A percentile compares a stretch with the other conserved stretches of the same genome.
Conservation (phyloP, 2,797 vertebrate genomes). For the Brachyalestes nurse region DNA sequence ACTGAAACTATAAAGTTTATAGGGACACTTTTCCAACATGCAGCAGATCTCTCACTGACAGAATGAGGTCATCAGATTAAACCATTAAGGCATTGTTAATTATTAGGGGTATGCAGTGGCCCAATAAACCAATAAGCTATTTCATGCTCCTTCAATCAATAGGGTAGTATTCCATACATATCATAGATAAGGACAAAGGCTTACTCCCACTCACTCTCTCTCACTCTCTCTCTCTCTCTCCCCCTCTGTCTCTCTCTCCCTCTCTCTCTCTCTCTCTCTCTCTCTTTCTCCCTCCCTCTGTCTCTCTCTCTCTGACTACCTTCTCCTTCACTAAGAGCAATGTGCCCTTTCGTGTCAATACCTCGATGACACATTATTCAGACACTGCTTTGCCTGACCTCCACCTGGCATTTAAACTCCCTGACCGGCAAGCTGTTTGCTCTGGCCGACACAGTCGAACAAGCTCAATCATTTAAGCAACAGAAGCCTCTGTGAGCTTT, state of each 20-base stretch:
- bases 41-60: neutral
- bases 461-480: slow-evolving; percentile 80
- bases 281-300: neutral
- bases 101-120: neutral
- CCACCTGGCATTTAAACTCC: slow-evolving; percentile 87
- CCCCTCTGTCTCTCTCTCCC: neutral
- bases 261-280: neutral
- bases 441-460: slow-evolving; percentile 80
- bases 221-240: neutral
- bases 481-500: slow-evolving; percentile 62
- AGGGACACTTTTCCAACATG: neutral
- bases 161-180: slow-evolving; percentile 75
- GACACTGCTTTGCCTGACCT: slow-evolving; percentile 84
- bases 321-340: slow-evolving; percentile 75
- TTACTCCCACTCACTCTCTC: slow-evolving; percentile 57
- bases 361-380: slow-evolving; percentile 86
- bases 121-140: slow-evolving; percentile 78
- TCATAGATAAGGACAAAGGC: slow-evolving; percentile 78
- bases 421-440: slow-evolving; percentile 81
- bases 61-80: slow-evolving; percentile 40
- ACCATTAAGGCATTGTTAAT: slow-evolving; percentile 3
- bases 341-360: slow-evolving; percentile 81
- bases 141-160: slow-evolving; percentile 77
- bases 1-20: neutral
- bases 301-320: neutral